phyloP scores from a whole-genome alignment of 2,888 invertebrate genomes.

The Agrotis exclamationis region DNA sequence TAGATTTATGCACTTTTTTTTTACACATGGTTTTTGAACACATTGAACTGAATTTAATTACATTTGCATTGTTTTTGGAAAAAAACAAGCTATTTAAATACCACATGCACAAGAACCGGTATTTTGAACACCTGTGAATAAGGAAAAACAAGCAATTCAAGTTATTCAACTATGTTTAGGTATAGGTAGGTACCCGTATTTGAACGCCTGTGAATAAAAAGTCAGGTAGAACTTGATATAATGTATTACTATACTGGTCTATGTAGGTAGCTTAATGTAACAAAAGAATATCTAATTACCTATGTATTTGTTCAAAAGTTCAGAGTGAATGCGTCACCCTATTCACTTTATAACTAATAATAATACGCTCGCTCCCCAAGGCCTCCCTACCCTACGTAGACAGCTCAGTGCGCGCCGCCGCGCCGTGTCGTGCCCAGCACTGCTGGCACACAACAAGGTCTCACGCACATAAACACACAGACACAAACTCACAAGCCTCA shows the following conservation, averaged over 20 bases:
- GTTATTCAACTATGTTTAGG: too few relatives aligned
- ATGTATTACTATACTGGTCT: too few relatives aligned
- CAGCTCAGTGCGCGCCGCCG: too few relatives aligned
- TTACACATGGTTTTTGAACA: too few relatives aligned
- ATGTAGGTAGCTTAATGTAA: too few relatives aligned
- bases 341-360: background rate
- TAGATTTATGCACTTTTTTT: too few relatives aligned
- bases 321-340: background rate
- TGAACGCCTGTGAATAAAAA: too few relatives aligned
- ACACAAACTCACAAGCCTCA: background rate
- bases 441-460: background rate
- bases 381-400: slow-evolving; percentile 12
- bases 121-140: background rate
- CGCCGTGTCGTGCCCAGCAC: slow-evolving; percentile 5
- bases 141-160: too few relatives aligned
- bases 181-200: too few relatives aligned
- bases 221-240: too few relatives aligned
- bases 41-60: background rate
- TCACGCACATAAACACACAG: background rate
- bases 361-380: slow-evolving; percentile 1
- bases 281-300: too few relatives aligned
- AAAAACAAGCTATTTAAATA: background rate
- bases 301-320: background rate
- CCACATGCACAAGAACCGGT: too few relatives aligned
- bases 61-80: background rate